Base-by-base conservation (phyloP, 2,888 invertebrate genomes). In the Sycophila texana region DNA sequence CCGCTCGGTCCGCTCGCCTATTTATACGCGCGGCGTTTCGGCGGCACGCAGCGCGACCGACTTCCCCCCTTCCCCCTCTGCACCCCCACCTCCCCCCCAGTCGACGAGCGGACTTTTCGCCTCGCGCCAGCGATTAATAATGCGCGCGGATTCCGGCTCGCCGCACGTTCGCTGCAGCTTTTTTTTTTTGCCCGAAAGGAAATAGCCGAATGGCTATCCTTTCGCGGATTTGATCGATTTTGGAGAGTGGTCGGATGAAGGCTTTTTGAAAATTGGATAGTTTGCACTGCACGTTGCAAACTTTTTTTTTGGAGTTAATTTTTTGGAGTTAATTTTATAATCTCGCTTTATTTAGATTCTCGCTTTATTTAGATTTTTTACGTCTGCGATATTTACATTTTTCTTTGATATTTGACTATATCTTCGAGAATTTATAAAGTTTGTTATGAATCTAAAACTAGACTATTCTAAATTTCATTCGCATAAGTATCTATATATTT, bases 81-180 rank as follows among this genome's bases (percentile, higher is more conserved):
- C 30, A 30, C 30, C 30, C 4, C 30, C 39, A 3, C 65, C 63
- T 53, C 74, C 53, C 58, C 39, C 18, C n/a, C 26, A 1, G 66
- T 63, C 63, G 63, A 57, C 65, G 61, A 61, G 26, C 72, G 51
- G 53, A 39, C 39, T 61, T 30, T 61, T 61, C n/a, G 26, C 12
- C 30, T 61, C 4, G 18, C 61, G 65, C 71, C 18, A 18, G 10
- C 76, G 70, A 76, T 76, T 76, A 76, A 75, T 75, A 75, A 75
- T 68, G 61, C 39, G 66, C 68, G 60, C 18, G n/a, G 49, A 76
- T 65, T 47, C 49, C 77, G 47, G 18, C 57, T 47, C 26, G 47
- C 22, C 49, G 7, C 61, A 53, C 61, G 26, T 61, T 58, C n/a
- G 20, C 22, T 20, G 22, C 61, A 20, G 55, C 63, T 39, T 20